Percentiles rank a stretch among this genome's conserved stretches.
These are phyloP conservation scores for Suncus etruscus DNA, from an alignment of 2,113 vertebrate species.

Conservation along the genomic window DNA sequence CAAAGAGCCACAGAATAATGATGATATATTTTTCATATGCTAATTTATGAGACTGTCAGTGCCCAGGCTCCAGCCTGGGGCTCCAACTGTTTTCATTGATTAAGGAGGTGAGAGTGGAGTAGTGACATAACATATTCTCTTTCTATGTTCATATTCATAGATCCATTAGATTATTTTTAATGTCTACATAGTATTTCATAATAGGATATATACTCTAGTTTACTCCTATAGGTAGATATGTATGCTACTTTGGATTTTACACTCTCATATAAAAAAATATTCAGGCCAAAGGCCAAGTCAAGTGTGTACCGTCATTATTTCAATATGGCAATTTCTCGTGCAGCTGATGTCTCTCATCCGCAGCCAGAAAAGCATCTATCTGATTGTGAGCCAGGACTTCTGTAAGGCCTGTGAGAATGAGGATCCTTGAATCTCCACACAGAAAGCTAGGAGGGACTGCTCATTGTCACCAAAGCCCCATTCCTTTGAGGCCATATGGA, in stretches of 20 bases:
- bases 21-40: slow-evolving; percentile 57
- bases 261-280: neutral
- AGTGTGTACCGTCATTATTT: neutral
- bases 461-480: neutral
- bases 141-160: neutral
- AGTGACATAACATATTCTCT: neutral
- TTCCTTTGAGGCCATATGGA: neutral
- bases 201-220: neutral
- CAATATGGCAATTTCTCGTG: neutral
- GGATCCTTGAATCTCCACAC: neutral
- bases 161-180: slow-evolving; percentile 42
- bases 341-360: neutral
- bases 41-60: slow-evolving; percentile 39
- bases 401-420: neutral
- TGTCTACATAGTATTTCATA: neutral
- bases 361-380: neutral
- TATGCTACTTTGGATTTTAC: neutral
- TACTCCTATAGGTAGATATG: neutral
- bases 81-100: slow-evolving; percentile 49
- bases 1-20: slow-evolving; percentile 10
- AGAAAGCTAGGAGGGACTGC: neutral
- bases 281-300: neutral
- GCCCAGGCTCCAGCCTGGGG: neutral
- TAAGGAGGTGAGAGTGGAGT: neutral
- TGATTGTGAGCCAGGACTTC: neutral